Evolutionary conservation across 1,140 invertebrate genomes (phyloP).

Genomic region (Delia radicum): DNA sequence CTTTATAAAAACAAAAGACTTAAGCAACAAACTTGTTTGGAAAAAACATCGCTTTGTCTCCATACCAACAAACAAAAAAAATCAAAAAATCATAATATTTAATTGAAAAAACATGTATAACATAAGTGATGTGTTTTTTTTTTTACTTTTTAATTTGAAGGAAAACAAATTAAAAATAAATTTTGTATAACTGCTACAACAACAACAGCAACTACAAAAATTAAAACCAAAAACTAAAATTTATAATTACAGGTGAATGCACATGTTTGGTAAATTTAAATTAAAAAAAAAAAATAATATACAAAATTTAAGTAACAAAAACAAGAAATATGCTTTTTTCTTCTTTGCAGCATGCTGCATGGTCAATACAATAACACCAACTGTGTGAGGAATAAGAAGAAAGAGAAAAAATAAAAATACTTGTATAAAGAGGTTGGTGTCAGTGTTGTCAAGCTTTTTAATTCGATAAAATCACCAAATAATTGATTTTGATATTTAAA

Average conservation of each 20-base stretch:
- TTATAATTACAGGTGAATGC: constrained; percentile 21
- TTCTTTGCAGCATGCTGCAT: background rate
- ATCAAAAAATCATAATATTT: background rate
- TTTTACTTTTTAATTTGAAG: background rate
- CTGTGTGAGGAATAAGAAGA: no score
- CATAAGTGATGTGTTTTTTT: background rate
- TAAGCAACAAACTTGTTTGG: constrained; percentile 43
- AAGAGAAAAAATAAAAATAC: background rate
- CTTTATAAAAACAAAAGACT: constrained; percentile 48
- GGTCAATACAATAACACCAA: background rate
- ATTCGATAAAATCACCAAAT: no score
- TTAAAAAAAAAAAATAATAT: background rate
- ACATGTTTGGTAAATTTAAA: background rate
- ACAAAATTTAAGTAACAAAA: background rate
- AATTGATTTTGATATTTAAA: no score
- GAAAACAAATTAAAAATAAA: background rate
- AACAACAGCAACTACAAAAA: background rate
- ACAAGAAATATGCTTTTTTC: background rate
- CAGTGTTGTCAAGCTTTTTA: background rate
- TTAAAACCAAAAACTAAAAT: background rate
- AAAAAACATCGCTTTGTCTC: background rate
- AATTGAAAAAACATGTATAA: background rate
- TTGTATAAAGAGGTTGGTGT: background rate
- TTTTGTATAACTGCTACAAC: background rate
- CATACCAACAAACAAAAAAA: background rate